These are phyloP conservation scores for Sminthopsis crassicaudata DNA, from an alignment of 2,113 vertebrate genomes.

Conservation along the genomic window DNA sequence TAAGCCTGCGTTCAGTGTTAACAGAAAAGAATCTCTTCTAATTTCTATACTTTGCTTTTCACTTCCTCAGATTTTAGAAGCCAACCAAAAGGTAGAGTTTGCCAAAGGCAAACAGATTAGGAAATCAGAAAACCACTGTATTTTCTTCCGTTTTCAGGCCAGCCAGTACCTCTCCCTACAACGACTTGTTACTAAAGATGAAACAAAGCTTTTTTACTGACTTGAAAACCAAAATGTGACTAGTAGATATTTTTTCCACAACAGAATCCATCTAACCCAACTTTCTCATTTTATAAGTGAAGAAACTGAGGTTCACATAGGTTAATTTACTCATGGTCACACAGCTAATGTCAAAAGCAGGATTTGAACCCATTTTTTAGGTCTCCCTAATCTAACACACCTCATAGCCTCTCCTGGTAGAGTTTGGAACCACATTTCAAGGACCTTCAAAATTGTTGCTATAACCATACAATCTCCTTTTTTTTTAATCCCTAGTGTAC, in stretches of 20 bases:
- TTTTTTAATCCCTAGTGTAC: neutral
- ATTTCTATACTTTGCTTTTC: neutral
- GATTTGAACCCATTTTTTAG: neutral
- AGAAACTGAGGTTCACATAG: neutral
- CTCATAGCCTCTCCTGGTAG: neutral
- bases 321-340: neutral
- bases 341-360: neutral
- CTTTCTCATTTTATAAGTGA: neutral
- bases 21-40: conserved; percentile 43
- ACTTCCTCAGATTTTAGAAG: neutral
- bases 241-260: neutral
- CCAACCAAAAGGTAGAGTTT: neutral
- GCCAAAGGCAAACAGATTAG: neutral
- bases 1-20: neutral
- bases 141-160: neutral
- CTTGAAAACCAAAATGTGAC: neutral
- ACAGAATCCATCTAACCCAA: neutral
- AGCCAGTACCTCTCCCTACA: neutral
- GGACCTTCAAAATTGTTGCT: neutral
- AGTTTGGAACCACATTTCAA: neutral
- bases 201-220: neutral
- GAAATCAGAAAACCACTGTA: neutral
- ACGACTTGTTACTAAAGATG: neutral
- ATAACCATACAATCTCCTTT: neutral
- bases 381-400: neutral